phyloP scores from a whole-genome alignment of 1,140 invertebrate species.

The Triops longicaudatus region DNA sequence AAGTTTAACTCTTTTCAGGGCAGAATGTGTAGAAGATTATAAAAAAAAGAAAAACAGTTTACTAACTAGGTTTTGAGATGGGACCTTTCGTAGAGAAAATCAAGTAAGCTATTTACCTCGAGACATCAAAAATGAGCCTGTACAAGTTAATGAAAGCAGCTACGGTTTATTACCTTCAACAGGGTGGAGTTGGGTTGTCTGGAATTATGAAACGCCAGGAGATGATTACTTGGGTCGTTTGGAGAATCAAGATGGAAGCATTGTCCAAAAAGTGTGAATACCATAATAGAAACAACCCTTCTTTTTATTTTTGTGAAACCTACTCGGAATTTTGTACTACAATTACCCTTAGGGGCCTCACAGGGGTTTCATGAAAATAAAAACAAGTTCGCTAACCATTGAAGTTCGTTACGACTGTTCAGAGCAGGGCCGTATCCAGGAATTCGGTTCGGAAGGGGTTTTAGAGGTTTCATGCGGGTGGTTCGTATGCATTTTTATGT shows the following conservation, averaged over 20 bases:
- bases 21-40: not conserved
- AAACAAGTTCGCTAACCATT: too few species aligned
- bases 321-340: not conserved
- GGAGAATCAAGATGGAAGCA: not conserved
- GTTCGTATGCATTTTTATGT: too few species aligned
- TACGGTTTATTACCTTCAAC: not conserved
- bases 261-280: not conserved
- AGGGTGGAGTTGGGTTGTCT: not conserved
- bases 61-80: not conserved
- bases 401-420: too few species aligned
- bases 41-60: not conserved
- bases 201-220: slow-evolving; percentile 5
- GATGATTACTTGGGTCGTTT: slow-evolving; percentile 5
- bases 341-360: not conserved
- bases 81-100: not conserved
- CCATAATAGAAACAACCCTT: not conserved
- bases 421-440: too few species aligned
- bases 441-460: too few species aligned
- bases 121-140: not conserved
- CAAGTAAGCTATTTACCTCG: not conserved
- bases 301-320: not conserved
- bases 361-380: not conserved
- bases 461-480: too few species aligned
- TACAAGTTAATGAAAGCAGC: not conserved
- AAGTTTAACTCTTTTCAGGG: not conserved